phyloP scores from a whole-genome alignment of 2,888 invertebrate species.

The Steromphala cineraria region DNA sequence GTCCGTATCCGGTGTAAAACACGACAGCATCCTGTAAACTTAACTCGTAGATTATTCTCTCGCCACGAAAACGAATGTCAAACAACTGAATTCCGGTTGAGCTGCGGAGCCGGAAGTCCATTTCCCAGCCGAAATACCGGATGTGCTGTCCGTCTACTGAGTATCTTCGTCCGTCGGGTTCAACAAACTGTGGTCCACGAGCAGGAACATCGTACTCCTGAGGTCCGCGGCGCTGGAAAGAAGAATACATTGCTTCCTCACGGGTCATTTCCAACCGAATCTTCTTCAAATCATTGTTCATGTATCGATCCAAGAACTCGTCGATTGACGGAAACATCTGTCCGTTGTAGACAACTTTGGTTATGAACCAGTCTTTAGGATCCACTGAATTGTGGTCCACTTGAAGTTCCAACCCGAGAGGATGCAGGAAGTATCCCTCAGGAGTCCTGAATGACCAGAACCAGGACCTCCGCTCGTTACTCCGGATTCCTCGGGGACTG shows the following conservation, averaged over 20 bases:
- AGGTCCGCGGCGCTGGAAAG: constrained; percentile 50
- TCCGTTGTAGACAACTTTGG: constrained; percentile 59
- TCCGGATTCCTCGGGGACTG: constrained; percentile 55
- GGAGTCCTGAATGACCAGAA: constrained; percentile 60
- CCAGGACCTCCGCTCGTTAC: constrained; percentile 60
- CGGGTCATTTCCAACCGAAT: constrained; percentile 29
- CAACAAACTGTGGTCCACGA: constrained; percentile 59
- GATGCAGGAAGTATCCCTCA: constrained; percentile 64
- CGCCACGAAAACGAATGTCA: constrained; percentile 64
- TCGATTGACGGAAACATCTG: constrained; percentile 55
- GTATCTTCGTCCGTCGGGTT: constrained; percentile 65
- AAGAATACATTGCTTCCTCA: constrained; percentile 48
- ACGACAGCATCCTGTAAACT: constrained; percentile 64
- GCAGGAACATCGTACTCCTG: constrained; percentile 46
- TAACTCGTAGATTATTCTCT: constrained; percentile 66
- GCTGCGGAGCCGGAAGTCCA: constrained; percentile 61
- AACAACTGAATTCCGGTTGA: constrained; percentile 62
- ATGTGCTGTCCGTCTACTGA: constrained; percentile 60
- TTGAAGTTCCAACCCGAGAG: constrained; percentile 63
- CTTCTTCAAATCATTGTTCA: not conserved
- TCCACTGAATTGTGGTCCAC: constrained; percentile 58
- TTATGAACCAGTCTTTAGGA: constrained; percentile 54
- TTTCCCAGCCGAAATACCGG: constrained; percentile 68
- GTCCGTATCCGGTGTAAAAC: constrained; percentile 64
- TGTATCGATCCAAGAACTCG: constrained; percentile 51